Base-by-base conservation (phyloP, 2,113 vertebrate species). In the Drymodes brunneopygia region DNA sequence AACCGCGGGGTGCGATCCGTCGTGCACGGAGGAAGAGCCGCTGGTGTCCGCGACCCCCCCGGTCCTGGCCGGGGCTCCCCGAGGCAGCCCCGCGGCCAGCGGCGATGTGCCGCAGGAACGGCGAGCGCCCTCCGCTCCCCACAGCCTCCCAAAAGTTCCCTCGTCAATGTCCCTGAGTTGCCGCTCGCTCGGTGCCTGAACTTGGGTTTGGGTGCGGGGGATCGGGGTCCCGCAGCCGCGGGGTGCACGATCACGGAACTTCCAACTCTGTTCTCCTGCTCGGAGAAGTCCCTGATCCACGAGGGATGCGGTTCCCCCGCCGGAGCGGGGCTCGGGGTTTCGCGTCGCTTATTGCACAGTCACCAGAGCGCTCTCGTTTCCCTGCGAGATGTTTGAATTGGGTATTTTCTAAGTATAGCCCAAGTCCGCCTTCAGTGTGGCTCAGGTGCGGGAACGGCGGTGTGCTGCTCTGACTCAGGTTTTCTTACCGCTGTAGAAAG, bases 241-340 rank as follows among this genome's bases (percentile, higher is more conserved):
- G 58, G 17, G 75, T 18, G 86, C 64, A 9, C 28, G 71, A 88
- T 24, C 25, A 56, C 91, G 54, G 65, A 91, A 96, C 77, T 97
- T 96, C 58, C 75, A 90, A 66, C 81, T 92, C 88, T 79, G 40
- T 45, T 65, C 21, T 57, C 65, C 60, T 79, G 11, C 33, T 27
- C 16, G 0, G 78, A 1, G 80, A 53, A 66, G 69, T 64, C 73
- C 47, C 65, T n/a, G 50, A 61, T 69, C 50, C 44, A 31, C 78
- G 74, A 31, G 47, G 11, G 54, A 16, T 23, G 24, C 36, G 51
- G 50, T 35, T 33, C 44, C 82, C 53, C 70, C 18, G 56, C 81
- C 35, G 65, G 85, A 94, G 70, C 38, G 48, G 27, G 69, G 47
- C 81, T 94, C 83, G 5, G 57, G 70, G 25, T 12, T 80, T 69